These are phyloP conservation scores for Tautogolabrus adspersus DNA, from an alignment of 2,113 vertebrate species.

Conservation along the genomic window DNA sequence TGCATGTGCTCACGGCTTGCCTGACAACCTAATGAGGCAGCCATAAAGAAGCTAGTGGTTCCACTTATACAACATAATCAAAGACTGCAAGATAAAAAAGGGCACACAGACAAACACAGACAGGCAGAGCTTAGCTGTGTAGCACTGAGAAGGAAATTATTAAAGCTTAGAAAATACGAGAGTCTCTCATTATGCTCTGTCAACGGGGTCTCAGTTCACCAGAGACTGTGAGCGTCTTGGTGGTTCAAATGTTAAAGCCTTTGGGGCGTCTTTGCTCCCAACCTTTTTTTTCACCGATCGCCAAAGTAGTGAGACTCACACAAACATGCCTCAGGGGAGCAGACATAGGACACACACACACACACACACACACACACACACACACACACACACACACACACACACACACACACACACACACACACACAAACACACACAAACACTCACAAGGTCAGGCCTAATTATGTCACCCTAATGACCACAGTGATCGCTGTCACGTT, in stretches of 20 bases:
- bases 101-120: slow-evolving; percentile 52
- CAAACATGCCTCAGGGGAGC: slow-evolving; percentile 19
- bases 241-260: slow-evolving; percentile 23
- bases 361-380: too few species aligned
- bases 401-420: slow-evolving; percentile 12
- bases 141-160: slow-evolving; percentile 31
- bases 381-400: slow-evolving; percentile 1
- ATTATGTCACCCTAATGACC: slow-evolving; percentile 60
- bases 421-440: slow-evolving; percentile 7
- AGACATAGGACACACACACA: slow-evolving; percentile 14
- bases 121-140: slow-evolving; percentile 34
- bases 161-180: slow-evolving; percentile 6
- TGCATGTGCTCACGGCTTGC: slow-evolving; percentile 68
- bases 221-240: slow-evolving; percentile 19
- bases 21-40: slow-evolving; percentile 72
- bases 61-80: slow-evolving; percentile 74
- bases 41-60: slow-evolving; percentile 63
- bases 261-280: slow-evolving; percentile 4
- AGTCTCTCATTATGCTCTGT: slow-evolving; percentile 51
- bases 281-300: slow-evolving; percentile 29
- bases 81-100: slow-evolving; percentile 71
- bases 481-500: slow-evolving; percentile 53
- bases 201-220: slow-evolving; percentile 48
- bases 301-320: slow-evolving; percentile 20
- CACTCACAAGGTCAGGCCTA: slow-evolving; percentile 29